Conservation (phyloP, 2,113 vertebrate genomes). For the Mungos mungo region DNA sequence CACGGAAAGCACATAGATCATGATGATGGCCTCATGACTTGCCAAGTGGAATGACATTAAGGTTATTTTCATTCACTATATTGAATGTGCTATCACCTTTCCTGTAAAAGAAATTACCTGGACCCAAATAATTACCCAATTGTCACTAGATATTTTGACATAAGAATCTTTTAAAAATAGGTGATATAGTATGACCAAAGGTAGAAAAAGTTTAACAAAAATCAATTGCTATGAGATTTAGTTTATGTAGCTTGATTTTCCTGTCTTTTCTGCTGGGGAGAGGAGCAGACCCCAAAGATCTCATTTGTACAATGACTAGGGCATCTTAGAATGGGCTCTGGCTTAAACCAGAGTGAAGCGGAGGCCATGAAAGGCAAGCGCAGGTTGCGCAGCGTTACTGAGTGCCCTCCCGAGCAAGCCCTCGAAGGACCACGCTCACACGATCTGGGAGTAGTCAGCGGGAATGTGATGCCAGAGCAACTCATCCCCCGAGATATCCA, state of each 20-base stretch:
- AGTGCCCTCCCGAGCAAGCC: background rate
- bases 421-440: background rate
- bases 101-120: background rate
- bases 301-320: background rate
- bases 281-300: background rate
- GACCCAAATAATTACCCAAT: slow-evolving; percentile 22
- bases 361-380: too few relatives aligned
- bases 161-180: slow-evolving; percentile 40
- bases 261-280: background rate
- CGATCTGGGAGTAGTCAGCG: background rate
- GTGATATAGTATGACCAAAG: background rate
- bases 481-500: background rate
- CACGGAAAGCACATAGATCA: background rate
- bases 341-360: background rate
- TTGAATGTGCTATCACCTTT: slow-evolving; percentile 54
- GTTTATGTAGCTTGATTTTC: background rate
- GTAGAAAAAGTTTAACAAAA: slow-evolving; percentile 45
- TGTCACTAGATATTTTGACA: slow-evolving; percentile 29
- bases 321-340: background rate
- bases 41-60: background rate
- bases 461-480: background rate
- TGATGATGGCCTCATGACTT: background rate
- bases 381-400: too few relatives aligned
- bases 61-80: slow-evolving; percentile 46
- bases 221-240: background rate